Conservation (phyloP, 1,140 invertebrate species). For the Drosophila guanche region DNA sequence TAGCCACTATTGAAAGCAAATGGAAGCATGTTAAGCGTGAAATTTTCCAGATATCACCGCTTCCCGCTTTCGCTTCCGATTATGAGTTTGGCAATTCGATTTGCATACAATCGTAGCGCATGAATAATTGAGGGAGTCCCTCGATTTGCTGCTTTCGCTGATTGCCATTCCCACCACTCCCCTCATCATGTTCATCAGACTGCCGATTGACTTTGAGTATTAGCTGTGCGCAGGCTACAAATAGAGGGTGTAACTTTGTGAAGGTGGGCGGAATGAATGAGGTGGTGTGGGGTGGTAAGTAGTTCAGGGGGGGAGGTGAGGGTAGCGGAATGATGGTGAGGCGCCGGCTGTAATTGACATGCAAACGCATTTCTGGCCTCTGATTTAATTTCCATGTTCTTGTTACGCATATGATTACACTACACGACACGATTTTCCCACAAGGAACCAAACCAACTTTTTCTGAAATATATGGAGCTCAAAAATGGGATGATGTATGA, state of each 20-base stretch:
- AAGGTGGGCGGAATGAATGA: not conserved
- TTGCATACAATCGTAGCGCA: constrained; percentile 72
- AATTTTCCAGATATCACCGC: constrained; percentile 57
- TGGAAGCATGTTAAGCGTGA: constrained; percentile 71
- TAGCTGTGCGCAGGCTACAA: constrained; percentile 24
- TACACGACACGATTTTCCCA: too few species aligned
- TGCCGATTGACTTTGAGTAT: constrained; percentile 78
- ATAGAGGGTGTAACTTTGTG: not conserved
- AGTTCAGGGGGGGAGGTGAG: not conserved
- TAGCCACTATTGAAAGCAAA: constrained; percentile 79
- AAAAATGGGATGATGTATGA: too few species aligned
- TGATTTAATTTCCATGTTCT: constrained; percentile 73
- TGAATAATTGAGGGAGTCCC: constrained; percentile 63
- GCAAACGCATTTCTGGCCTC: constrained; percentile 66
- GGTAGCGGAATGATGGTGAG: not conserved
- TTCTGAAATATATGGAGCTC: too few species aligned
- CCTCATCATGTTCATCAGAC: constrained; percentile 70
- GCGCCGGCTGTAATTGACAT: constrained; percentile 77
- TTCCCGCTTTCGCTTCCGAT: constrained; percentile 25
- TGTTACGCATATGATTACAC: constrained; percentile 62
- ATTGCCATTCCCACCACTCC: constrained; percentile 16
- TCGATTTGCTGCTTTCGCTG: constrained; percentile 37
- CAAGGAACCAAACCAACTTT: too few species aligned
- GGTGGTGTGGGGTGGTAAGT: not conserved
- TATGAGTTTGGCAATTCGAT: constrained; percentile 76